These are phyloP conservation scores for Barbus barbus DNA, from an alignment of 2,113 vertebrate species.

Conservation along the genomic window DNA sequence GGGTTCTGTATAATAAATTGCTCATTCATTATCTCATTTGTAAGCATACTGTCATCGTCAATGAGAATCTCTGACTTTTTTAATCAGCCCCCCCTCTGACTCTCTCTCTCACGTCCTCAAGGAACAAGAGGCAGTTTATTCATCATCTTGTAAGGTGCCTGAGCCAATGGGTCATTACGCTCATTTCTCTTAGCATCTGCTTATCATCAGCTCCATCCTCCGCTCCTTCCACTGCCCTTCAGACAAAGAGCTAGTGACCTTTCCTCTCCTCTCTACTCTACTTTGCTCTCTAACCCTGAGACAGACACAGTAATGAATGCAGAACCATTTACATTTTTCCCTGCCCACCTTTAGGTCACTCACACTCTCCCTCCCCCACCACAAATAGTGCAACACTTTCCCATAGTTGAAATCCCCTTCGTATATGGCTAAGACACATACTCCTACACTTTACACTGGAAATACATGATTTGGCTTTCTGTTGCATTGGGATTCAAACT, in stretches of 20 bases:
- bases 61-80: too few species aligned
- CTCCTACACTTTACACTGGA: too few species aligned
- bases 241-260: constrained; percentile 37
- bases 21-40: too few species aligned
- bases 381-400: constrained; percentile 17
- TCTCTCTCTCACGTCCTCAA: not conserved
- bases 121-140: constrained; percentile 45
- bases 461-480: too few species aligned
- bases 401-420: not conserved
- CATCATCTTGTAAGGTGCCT: constrained; percentile 53
- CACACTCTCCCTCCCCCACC: not conserved
- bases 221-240: constrained; percentile 3
- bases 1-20: not conserved
- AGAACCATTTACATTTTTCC: constrained; percentile 21
- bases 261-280: not conserved
- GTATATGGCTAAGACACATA: not conserved
- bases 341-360: not conserved
- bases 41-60: too few species aligned
- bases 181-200: not conserved
- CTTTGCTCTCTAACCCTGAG: constrained; percentile 12
- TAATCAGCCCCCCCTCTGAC: too few species aligned
- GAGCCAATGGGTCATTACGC: constrained; percentile 1
- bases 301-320: constrained; percentile 12
- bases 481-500: too few species aligned
- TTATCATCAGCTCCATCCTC: constrained; percentile 32